Percentiles rank a stretch among this genome's conserved stretches.
Conservation (phyloP, 92 coral and sea anemone species). For the Heliopora coerulea region DNA sequence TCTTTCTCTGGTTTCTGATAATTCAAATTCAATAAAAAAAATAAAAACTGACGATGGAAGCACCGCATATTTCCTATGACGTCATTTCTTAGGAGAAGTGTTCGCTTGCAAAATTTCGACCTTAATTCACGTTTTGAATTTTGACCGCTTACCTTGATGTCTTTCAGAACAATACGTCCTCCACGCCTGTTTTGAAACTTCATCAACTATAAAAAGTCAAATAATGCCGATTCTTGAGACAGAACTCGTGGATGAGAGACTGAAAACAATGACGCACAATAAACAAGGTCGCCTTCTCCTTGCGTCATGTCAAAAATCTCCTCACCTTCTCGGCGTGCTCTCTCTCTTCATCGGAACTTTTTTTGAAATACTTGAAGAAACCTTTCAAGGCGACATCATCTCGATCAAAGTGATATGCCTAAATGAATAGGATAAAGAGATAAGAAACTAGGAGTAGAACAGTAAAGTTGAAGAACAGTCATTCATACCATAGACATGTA, state of each 20-base stretch:
- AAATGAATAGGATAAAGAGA: conserved; percentile 33
- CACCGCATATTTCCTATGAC: too few relatives aligned
- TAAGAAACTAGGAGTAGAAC: too few relatives aligned
- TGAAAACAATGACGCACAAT: too few relatives aligned
- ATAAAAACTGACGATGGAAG: neutral
- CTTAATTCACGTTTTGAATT: neutral
- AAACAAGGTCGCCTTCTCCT: too few relatives aligned
- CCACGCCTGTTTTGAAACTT: conserved; percentile 91
- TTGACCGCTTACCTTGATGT: conserved; percentile 70
- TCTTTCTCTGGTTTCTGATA: conserved; percentile 78
- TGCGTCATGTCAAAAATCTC: too few relatives aligned
- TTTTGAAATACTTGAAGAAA: conserved; percentile 79
- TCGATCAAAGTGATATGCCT: conserved; percentile 84
- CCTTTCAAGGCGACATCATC: conserved; percentile 76
- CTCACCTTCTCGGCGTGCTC: conserved; percentile 79
- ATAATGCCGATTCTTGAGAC: too few relatives aligned
- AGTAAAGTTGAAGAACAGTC: neutral
- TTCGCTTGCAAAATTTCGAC: neutral
- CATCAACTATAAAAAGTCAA: conserved; percentile 61
- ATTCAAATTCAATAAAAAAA: neutral
- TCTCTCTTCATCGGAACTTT: conserved; percentile 82
- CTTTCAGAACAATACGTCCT: conserved; percentile 91
- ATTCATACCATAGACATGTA: conserved; percentile 78
- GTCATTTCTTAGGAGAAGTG: neutral
- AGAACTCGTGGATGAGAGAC: too few relatives aligned